phyloP scores from a whole-genome alignment of 64 coral and sea anemone species.

The Pocillopora damicornis region DNA sequence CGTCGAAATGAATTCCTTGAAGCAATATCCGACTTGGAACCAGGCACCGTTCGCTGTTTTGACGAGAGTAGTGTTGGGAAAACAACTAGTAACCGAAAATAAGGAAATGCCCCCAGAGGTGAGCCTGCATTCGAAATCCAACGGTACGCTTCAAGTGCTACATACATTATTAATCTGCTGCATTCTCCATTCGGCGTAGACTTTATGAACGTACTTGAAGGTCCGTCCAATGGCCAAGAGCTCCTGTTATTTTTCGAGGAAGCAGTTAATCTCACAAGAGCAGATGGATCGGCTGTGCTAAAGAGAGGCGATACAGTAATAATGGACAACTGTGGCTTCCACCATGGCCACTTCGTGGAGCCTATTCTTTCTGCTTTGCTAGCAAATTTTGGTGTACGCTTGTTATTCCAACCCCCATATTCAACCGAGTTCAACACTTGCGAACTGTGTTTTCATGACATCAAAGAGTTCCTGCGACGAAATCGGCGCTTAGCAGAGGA shows the following conservation, averaged over 20 bases:
- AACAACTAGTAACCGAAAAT: background rate
- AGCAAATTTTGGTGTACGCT: conserved; percentile 28
- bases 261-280: background rate
- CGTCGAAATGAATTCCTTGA: background rate
- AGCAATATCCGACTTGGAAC: background rate
- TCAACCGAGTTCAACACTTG: conserved; percentile 51
- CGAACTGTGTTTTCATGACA: conserved; percentile 46
- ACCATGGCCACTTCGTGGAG: background rate
- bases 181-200: background rate
- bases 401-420: conserved; percentile 59
- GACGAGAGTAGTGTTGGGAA: conserved; percentile 45
- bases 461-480: background rate
- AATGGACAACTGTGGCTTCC: background rate
- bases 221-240: background rate
- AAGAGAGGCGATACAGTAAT: background rate
- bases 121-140: background rate
- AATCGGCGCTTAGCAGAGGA: background rate
- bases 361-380: conserved; percentile 29
- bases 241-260: conserved; percentile 45
- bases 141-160: conserved; percentile 35
- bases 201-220: background rate
- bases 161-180: background rate
- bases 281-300: background rate
- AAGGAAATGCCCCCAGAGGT: background rate
- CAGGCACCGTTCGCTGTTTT: conserved; percentile 9